Evolutionary conservation across 2,113 vertebrate genomes (phyloP).

Genomic region (Grammomys dolichurus): DNA sequence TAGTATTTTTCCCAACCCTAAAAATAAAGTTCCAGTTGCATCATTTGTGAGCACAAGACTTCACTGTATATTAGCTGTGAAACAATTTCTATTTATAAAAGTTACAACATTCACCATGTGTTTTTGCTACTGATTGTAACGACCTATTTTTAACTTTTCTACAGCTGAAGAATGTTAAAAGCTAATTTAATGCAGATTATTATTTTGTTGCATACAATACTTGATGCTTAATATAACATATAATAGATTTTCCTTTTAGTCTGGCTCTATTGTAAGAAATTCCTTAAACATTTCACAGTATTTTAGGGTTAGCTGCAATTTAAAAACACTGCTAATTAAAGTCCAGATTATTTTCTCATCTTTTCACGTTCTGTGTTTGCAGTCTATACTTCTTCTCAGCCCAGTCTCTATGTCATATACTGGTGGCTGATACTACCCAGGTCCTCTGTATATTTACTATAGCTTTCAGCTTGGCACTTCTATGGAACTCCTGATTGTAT

Average conservation of each 20-base stretch:
- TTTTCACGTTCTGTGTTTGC: not conserved
- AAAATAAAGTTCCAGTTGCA: conserved; percentile 55
- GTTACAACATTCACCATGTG: conserved; percentile 22
- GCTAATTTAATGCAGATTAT: not conserved
- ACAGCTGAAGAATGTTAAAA: conserved; percentile 2
- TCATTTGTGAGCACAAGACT: conserved; percentile 54
- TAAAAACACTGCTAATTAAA: not conserved
- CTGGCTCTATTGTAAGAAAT: conserved; percentile 19
- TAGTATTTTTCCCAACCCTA: conserved; percentile 45
- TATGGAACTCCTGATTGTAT: not conserved
- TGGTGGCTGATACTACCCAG: not conserved
- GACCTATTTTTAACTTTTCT: conserved; percentile 49
- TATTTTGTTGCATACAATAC: not conserved
- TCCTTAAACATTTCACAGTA: not conserved
- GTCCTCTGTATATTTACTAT: not conserved
- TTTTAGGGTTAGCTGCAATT: not conserved
- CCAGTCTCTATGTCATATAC: not conserved
- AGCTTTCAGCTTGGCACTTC: not conserved
- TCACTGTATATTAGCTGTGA: conserved; percentile 57
- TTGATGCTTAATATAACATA: not conserved
- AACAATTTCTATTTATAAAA: conserved; percentile 62
- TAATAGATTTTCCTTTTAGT: not conserved
- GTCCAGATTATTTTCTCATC: not conserved
- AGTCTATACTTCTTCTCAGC: not conserved
- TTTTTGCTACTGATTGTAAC: conserved; percentile 53